Base-by-base conservation (phyloP, 2,797 vertebrate species). In the Thalassophryne amazonica region DNA sequence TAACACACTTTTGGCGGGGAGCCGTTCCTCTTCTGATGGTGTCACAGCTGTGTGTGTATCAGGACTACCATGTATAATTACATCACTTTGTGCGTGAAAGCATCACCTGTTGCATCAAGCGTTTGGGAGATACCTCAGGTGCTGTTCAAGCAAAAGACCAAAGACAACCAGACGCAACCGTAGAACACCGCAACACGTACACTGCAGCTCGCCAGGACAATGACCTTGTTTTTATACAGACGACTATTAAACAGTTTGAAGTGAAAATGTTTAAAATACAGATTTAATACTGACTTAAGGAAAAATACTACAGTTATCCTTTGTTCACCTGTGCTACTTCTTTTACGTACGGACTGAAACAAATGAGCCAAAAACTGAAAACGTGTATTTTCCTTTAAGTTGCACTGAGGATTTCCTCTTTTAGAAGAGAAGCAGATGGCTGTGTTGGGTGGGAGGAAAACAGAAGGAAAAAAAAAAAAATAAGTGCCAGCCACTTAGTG, bases 281-380 rank as follows among this genome's bases (percentile, higher is more conserved):
- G 63, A 64, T 86, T 71, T 64, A 91, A 90, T 86, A 91, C 87
- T 87, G 86, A 87, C 81, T 81, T 45, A 62, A 79, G 63, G 77
- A 75, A 84, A n/a, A 79, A 76, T 24, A 72, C 50, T 48, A 42
- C 12, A 18, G 47, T 54, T 29, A 11, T 31, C 34, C 23, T 45
- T 50, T 45, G 20, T 54, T 73, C 20, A 51, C 36, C 15, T 60
- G 60, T 29, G 18, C 3, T 39, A 23, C 34, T 70, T 57, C 18
- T 12, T 45, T 25, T 27, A 27, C 6, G 7, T 22, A 4, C 48
- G 15, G 61, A 49, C 4, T 8, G 29, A 64, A 53, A 40, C 64
- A 76, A 68, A 61, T 31, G 51, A 72, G 65, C 49, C 50, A 43
- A 66, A 67, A 37, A 34, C 52, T 62, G 58, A 71, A 70, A 68